Base-by-base conservation (phyloP, 2,888 invertebrate species). In the Slavum lentiscoides region DNA sequence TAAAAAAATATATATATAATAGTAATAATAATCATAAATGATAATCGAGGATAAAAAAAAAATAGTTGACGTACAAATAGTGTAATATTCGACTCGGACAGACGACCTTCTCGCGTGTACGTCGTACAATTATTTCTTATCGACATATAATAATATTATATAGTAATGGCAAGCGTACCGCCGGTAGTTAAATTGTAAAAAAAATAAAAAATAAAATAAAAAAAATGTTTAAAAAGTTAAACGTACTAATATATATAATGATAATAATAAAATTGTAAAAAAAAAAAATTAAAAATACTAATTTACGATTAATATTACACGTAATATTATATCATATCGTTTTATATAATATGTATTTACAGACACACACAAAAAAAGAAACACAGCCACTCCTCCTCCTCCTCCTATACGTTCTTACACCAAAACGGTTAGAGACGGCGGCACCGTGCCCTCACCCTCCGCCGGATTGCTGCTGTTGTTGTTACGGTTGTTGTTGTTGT, bases 111-210 rank as follows among this genome's bases (percentile, higher is more conserved):
- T 43, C 43, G 43, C 43, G 43, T 43, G 43, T 43, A 43, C 43
- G 11, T 43, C 43, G 11, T n/a, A 61, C 9, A 11, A 30, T 30
- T 30, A 30, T 30, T 43, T 43, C 7, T 43, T 43, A 43, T 43
- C 11, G 11, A 64, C 30, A 30, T 30, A 30, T 30, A 30, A 30
- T 30, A 30, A 13, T 49, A 13, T 49, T 68, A 76, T 76, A 76
- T 59, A 68, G 75, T 76, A 76, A 76, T 76, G 75, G 75, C 75
- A 76, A 76, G 75, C 49, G 58, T 59, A 76, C n/a, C 75, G 75
- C 68, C 75, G 67, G 59, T 68, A 68, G 43, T 67, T 59, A 72
- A 23, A 55, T 11, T 53, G 5, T 19, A 19, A 69, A 74, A 64
- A 74, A 66, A n/a, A n/a, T n/a, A n/a, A n/a, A n/a, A n/a, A n/a